Conservation (phyloP, 2,797 vertebrate species). For the Mormyrops boulengeri region DNA sequence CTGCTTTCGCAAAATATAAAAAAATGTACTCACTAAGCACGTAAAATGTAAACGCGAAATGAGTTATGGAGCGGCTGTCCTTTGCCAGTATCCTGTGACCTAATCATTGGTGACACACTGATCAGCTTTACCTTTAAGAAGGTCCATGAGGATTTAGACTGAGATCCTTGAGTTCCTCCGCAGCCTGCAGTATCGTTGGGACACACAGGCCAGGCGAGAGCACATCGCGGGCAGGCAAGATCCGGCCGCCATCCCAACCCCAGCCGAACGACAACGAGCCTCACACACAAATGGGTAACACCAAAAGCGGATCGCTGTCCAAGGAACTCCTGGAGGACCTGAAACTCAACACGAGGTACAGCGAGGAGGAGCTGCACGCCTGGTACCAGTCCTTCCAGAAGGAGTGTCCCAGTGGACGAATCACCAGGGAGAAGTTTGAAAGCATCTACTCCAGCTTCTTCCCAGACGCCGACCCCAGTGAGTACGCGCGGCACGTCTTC, state of each 20-base stretch:
- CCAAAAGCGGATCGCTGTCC: slow-evolving; percentile 77
- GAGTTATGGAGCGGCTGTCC: neutral
- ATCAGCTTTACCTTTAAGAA: slow-evolving; percentile 60
- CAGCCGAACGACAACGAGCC: neutral
- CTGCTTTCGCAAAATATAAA: neutral
- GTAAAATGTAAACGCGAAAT: neutral
- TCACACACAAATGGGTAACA: slow-evolving; percentile 73
- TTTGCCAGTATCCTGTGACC: slow-evolving; percentile 9
- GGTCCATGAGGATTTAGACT: slow-evolving; percentile 59
- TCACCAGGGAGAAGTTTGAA: slow-evolving; percentile 76
- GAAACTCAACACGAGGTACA: slow-evolving; percentile 79
- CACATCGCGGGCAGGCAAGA: slow-evolving; percentile 22
- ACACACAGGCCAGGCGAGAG: neutral
- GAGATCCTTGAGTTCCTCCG: slow-evolving; percentile 56
- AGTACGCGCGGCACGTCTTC: slow-evolving; percentile 85
- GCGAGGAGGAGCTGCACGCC: slow-evolving; percentile 71
- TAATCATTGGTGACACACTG: slow-evolving; percentile 49
- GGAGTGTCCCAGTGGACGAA: slow-evolving; percentile 81
- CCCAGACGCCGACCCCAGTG: slow-evolving; percentile 76
- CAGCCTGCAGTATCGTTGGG: slow-evolving; percentile 37
- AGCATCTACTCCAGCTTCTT: slow-evolving; percentile 88
- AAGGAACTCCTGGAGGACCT: slow-evolving; percentile 83
- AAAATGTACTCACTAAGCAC: too few relatives aligned
- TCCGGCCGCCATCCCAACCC: neutral
- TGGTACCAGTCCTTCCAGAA: slow-evolving; percentile 87